Evolutionary conservation across 1,140 invertebrate species (phyloP).

Genomic region (Anagrus nilaparvatae): DNA sequence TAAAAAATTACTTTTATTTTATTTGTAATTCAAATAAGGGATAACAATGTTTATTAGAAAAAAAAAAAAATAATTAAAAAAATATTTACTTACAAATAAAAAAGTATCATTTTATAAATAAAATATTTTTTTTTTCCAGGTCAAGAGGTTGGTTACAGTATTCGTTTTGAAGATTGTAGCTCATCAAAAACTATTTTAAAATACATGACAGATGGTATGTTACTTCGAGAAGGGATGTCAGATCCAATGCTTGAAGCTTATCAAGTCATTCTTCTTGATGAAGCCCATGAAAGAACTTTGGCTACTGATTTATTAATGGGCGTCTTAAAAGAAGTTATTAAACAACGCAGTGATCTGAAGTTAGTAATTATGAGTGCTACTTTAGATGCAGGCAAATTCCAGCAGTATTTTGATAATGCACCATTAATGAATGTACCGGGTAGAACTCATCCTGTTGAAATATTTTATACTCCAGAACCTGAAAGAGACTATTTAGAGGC

Average conservation of each 20-base stretch:
- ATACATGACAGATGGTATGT: constrained; percentile 99
- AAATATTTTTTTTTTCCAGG: constrained; percentile 38
- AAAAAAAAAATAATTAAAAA: too few relatives aligned
- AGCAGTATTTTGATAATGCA: constrained; percentile 96
- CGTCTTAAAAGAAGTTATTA: constrained; percentile 93
- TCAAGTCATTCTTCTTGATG: constrained; percentile 92
- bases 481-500: constrained; percentile 98
- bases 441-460: constrained; percentile 92
- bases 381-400: constrained; percentile 99
- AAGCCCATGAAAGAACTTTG: constrained; percentile 97
- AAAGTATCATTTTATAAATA: not conserved
- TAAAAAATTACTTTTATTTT: too few relatives aligned
- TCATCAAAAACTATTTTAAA: constrained; percentile 83
- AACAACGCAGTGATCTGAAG: constrained; percentile 88
- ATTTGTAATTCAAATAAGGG: too few relatives aligned
- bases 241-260: constrained; percentile 96
- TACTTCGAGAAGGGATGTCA: constrained; percentile 97
- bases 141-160: constrained; percentile 96
- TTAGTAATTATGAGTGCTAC: constrained; percentile 99
- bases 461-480: constrained; percentile 98
- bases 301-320: constrained; percentile 99
- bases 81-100: constrained; percentile 4
- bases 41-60: too few relatives aligned
- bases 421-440: constrained; percentile 98
- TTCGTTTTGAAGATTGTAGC: constrained; percentile 99